These are phyloP conservation scores for Diprion similis DNA, from an alignment of 1,140 invertebrate genomes.

Conservation along the genomic window DNA sequence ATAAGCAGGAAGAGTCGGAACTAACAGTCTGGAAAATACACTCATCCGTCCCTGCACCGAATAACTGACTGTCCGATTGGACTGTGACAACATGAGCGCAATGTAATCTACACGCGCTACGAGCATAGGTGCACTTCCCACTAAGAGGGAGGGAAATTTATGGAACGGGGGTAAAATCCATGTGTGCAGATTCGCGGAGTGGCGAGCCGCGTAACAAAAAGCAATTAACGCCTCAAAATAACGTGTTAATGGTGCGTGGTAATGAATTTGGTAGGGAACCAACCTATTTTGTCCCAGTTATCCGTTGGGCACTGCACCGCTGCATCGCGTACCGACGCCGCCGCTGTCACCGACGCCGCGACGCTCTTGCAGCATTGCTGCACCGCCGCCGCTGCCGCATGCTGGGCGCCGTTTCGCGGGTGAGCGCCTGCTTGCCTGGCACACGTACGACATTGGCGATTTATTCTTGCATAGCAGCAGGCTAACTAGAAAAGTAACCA, in stretches of 20 bases:
- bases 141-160: too few relatives aligned
- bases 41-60: too few relatives aligned
- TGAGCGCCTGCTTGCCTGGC: conserved; percentile 39
- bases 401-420: conserved; percentile 44
- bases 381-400: neutral
- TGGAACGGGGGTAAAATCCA: too few relatives aligned
- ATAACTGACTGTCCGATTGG: too few relatives aligned
- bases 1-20: too few relatives aligned
- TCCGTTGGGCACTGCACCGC: neutral
- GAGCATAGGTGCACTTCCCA: too few relatives aligned
- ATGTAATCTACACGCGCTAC: too few relatives aligned
- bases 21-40: too few relatives aligned
- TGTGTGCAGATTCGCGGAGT: too few relatives aligned
- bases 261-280: conserved; percentile 49
- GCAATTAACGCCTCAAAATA: conserved; percentile 25
- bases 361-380: neutral
- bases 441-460: conserved; percentile 18
- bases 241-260: conserved; percentile 46
- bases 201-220: neutral
- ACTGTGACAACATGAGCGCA: too few relatives aligned
- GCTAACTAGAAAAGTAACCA: neutral
- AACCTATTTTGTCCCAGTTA: conserved; percentile 34
- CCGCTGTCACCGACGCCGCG: neutral
- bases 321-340: too few relatives aligned
- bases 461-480: conserved; percentile 14